A percentile compares a stretch with the other conserved stretches of the same genome.
phyloP scores from a whole-genome alignment of 2,113 vertebrate species.

The Oryzias javanicus region DNA sequence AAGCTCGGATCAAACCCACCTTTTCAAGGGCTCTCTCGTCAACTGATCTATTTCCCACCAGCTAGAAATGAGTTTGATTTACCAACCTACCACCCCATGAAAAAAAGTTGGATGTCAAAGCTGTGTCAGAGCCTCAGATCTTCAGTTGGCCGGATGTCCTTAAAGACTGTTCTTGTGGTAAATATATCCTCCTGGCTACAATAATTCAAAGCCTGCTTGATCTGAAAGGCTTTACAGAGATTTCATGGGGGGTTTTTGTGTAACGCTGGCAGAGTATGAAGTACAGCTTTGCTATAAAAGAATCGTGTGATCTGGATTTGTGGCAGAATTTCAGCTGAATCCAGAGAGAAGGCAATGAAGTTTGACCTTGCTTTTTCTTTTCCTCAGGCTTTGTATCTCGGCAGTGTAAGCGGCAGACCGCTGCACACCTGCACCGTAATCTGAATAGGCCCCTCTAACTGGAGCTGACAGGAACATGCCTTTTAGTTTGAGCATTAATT shows the following conservation, averaged over 20 bases:
- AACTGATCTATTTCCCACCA: too few species aligned
- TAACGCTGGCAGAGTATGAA: conserved; percentile 9
- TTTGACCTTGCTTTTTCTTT: conserved; percentile 34
- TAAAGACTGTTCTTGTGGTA: neutral
- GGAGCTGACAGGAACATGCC: conserved; percentile 27
- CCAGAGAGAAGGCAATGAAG: conserved; percentile 16
- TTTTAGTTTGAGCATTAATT: conserved; percentile 43
- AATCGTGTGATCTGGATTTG: conserved; percentile 16
- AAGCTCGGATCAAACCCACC: too few species aligned
- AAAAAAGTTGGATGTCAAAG: conserved; percentile 3
- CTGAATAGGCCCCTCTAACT: conserved; percentile 2
- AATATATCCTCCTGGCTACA: neutral
- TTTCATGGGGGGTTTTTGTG: neutral
- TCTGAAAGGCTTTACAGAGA: conserved; percentile 11
- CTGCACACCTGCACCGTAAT: neutral
- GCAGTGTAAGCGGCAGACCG: neutral
- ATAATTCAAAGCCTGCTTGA: conserved; percentile 5
- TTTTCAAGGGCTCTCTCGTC: too few species aligned
- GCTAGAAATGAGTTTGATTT: too few species aligned
- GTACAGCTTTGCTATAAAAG: conserved; percentile 11
- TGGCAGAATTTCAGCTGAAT: conserved; percentile 21
- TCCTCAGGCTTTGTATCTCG: neutral
- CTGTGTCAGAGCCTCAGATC: neutral
- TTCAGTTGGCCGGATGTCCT: neutral
- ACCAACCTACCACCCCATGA: too few species aligned